These are phyloP conservation scores for Emys orbicularis DNA, from an alignment of 2,797 vertebrate genomes.

Conservation along the genomic window DNA sequence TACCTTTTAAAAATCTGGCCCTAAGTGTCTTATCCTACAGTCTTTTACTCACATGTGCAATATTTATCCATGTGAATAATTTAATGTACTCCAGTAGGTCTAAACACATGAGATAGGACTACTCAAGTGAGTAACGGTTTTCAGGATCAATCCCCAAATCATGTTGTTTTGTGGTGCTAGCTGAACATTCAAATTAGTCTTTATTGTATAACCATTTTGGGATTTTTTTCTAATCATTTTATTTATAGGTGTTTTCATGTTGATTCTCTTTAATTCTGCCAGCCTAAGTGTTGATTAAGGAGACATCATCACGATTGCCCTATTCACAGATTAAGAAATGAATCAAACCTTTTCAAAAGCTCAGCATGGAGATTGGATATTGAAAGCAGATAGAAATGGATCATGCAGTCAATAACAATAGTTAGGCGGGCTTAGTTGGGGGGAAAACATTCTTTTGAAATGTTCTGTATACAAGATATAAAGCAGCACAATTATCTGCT, in stretches of 20 bases:
- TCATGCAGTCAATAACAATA: conserved; percentile 26
- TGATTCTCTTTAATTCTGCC: not conserved
- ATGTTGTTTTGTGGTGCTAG: not conserved
- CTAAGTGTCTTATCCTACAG: not conserved
- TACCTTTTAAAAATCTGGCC: not conserved
- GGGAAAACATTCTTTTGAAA: conserved; percentile 19
- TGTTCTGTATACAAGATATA: conserved; percentile 45
- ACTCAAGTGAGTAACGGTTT: not conserved
- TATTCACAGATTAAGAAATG: not conserved
- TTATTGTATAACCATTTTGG: not conserved
- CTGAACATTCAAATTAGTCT: fast-evolving
- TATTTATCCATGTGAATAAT: not conserved
- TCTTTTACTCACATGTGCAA: not conserved
- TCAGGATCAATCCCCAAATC: not conserved
- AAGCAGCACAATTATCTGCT: conserved; percentile 54
- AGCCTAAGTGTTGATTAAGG: not conserved
- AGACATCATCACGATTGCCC: not conserved
- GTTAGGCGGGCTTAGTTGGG: conserved; percentile 12
- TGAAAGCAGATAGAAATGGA: conserved; percentile 36
- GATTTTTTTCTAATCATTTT: not conserved
- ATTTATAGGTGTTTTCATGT: not conserved
- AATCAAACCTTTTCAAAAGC: conserved; percentile 18
- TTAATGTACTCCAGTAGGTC: not conserved
- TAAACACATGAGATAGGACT: not conserved
- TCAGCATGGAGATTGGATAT: not conserved